Conservation (phyloP, 2,797 vertebrate species). For the Geotrypetes seraphini region DNA sequence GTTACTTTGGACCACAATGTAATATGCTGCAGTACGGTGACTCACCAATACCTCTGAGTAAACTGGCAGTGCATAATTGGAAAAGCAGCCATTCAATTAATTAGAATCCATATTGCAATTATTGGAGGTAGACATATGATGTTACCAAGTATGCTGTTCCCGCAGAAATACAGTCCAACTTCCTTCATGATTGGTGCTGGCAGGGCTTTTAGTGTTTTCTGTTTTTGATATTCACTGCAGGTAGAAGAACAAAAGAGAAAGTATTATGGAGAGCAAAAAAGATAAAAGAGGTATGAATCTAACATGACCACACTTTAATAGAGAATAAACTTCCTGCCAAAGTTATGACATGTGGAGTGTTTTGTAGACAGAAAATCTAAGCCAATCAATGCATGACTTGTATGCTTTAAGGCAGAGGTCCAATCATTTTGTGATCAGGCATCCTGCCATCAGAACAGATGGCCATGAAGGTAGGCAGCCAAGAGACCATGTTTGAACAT, state of each 20-base stretch:
- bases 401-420: constrained; percentile 25
- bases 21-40: too few relatives aligned
- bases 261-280: not conserved
- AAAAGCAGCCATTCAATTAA: too few relatives aligned
- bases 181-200: not conserved
- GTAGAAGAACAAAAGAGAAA: not conserved
- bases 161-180: too few relatives aligned
- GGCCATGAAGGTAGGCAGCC: constrained; percentile 34
- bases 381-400: constrained; percentile 34
- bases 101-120: too few relatives aligned
- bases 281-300: not conserved
- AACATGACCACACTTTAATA: not conserved
- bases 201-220: not conserved
- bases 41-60: too few relatives aligned
- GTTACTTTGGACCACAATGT: too few relatives aligned
- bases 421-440: constrained; percentile 38
- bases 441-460: constrained; percentile 45
- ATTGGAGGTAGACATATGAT: too few relatives aligned
- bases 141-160: too few relatives aligned
- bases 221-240: not conserved
- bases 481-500: constrained; percentile 23
- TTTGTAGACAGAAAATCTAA: constrained; percentile 28
- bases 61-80: too few relatives aligned
- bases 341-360: constrained; percentile 1
- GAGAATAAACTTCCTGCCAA: constrained; percentile 9